A percentile compares a stretch with the other conserved stretches of the same genome.
Evolutionary conservation across 2,888 invertebrate genomes (phyloP).

Genomic region (Brenthis daphne): DNA sequence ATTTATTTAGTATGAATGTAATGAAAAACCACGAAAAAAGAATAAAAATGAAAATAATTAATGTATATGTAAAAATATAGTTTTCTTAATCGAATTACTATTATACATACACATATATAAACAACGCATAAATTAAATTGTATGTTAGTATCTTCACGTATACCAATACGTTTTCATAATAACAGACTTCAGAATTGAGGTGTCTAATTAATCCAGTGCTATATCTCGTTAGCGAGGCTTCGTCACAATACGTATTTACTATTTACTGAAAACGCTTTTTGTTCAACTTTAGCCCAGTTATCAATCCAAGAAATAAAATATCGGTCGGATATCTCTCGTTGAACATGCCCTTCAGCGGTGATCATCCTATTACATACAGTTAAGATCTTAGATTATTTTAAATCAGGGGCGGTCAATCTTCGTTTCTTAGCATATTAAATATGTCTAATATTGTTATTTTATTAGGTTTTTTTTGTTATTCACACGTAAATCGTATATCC

Average conservation of each 20-base stretch:
- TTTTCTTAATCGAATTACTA: too few species aligned
- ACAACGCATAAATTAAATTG: too few species aligned
- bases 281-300: constrained; percentile 17
- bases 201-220: not conserved
- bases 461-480: too few species aligned
- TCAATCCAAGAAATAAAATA: constrained; percentile 26
- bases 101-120: too few species aligned
- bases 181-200: not conserved
- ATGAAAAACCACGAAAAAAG: too few species aligned
- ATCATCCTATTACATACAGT: constrained; percentile 49
- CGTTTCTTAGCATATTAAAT: too few species aligned
- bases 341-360: constrained; percentile 47
- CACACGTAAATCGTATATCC: too few species aligned
- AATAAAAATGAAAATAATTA: too few species aligned
- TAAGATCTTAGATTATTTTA: constrained; percentile 37
- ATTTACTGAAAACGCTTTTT: not conserved
- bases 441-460: too few species aligned
- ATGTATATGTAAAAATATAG: too few species aligned
- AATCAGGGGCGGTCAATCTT: constrained; percentile 21
- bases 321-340: constrained; percentile 44
- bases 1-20: too few species aligned
- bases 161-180: not conserved
- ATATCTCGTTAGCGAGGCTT: not conserved
- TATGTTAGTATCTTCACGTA: too few species aligned
- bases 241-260: not conserved